A percentile compares a stretch with the other conserved stretches of the same genome.
These are phyloP conservation scores for Cryptocheilus praepositus DNA, from an alignment of 2,888 invertebrate genomes.

Conservation along the genomic window DNA sequence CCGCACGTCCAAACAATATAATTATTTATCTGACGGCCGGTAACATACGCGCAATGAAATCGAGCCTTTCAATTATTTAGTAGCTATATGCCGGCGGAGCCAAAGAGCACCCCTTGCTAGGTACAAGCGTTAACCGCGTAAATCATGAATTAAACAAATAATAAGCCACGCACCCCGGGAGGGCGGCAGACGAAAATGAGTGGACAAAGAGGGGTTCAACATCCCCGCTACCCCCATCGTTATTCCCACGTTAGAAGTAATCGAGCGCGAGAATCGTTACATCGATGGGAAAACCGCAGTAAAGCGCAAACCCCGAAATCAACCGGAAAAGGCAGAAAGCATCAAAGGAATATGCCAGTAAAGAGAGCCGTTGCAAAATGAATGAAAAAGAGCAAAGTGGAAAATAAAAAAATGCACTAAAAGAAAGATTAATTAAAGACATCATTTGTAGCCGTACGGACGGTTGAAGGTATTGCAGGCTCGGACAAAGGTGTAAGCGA, in stretches of 20 bases:
- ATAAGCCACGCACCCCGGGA: constrained; percentile 9
- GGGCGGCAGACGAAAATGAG: constrained; percentile 1
- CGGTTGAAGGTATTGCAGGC: no score
- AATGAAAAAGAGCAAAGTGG: constrained; percentile 2
- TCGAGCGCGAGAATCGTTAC: background rate
- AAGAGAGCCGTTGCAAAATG: no score
- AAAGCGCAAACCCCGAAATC: constrained; percentile 7
- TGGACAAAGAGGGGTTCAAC: background rate
- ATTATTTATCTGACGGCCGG: constrained; percentile 9
- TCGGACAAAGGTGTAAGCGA: no score
- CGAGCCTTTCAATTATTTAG: constrained; percentile 17
- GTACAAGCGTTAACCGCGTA: constrained; percentile 10
- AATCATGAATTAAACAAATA: constrained; percentile 17
- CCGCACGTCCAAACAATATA: constrained; percentile 6
- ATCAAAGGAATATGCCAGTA: no score
- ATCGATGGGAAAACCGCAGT: constrained; percentile 7
- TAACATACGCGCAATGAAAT: constrained; percentile 4
- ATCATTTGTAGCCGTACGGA: background rate
- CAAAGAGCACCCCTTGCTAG: background rate
- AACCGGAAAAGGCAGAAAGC: background rate
- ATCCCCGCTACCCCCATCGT: background rate
- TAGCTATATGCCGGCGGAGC: background rate
- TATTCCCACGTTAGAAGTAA: constrained; percentile 16
- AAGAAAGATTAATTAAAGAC: background rate
- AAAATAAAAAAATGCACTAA: background rate